Evolutionary conservation across 2,888 invertebrate genomes (phyloP), one percentile per base, ranked within the genome.

Genomic region (Agrotis segetum): DNA sequence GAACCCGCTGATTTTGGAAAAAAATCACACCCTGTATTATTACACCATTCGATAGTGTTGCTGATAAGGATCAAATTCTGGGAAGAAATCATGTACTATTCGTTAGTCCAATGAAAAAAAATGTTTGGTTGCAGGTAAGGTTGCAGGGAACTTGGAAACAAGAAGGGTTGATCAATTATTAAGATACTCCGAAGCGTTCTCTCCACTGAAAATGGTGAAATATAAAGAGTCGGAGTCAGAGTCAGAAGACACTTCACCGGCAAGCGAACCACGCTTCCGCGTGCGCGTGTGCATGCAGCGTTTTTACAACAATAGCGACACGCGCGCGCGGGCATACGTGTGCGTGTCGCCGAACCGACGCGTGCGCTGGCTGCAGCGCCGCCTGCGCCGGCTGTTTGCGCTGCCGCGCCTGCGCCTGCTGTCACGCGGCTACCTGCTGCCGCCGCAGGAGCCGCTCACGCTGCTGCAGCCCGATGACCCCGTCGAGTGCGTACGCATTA

Each of bases 381-480:
- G 93, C 11, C 80, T 93, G 82, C 88, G 88, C 62, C 86, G 79
- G 21, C 83, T 88, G 69, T 91, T 92, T 82, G 67, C 67, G 9
- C 81, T 91, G 81, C 87, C 85, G 60, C 87, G 46, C 82, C 60
- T 81, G 90, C 19, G 67, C 52, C 84, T 89, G 79, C 71, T 84
- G 52, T 69, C 84, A 50, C 85, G 83, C 68, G 93, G 92, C 0
- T 90, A 91, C 79, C 83, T 93, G 87, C 89, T 95, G 88, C 95
- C 92, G 70, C 88, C 89, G 50, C 87, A 76, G 65, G 95, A 95
- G 87, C 90, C 91, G 63, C 90, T 94, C 24, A 85, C 91, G 46
- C 67, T 93, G 77, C 89, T 94, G 71, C 83, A 72, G 13, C 89
- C 88, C 50, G 91, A 87, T 64, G 94, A 94, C 75, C 76, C 77